phyloP scores from a whole-genome alignment of 2,888 invertebrate species.

The Pediacus dermestoides region DNA sequence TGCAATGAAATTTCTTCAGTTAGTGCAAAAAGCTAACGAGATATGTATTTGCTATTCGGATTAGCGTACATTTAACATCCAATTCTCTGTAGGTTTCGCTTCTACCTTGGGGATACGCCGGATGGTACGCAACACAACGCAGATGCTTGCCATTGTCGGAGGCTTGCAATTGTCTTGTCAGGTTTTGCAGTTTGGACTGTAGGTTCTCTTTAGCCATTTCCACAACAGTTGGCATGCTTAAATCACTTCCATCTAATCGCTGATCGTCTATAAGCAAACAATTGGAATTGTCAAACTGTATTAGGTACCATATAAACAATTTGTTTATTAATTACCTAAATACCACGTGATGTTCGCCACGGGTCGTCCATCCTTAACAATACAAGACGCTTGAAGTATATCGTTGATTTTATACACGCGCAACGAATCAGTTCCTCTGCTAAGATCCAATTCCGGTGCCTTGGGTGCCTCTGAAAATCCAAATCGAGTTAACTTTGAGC shows the following conservation, averaged over 20 bases:
- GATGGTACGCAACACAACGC: slow-evolving; percentile 66
- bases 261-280: slow-evolving; percentile 55
- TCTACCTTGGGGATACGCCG: slow-evolving; percentile 50
- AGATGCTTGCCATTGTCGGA: slow-evolving; percentile 64
- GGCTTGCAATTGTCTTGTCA: slow-evolving; percentile 59
- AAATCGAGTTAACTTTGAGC: background rate
- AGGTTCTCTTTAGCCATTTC: slow-evolving; percentile 57
- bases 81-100: slow-evolving; percentile 51
- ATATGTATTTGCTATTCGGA: background rate
- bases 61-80: slow-evolving; percentile 57
- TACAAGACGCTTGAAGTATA: slow-evolving; percentile 62
- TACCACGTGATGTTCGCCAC: slow-evolving; percentile 74
- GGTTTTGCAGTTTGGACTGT: slow-evolving; percentile 62
- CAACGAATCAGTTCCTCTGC: slow-evolving; percentile 45
- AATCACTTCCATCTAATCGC: slow-evolving; percentile 52
- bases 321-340: slow-evolving; percentile 51
- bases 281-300: background rate
- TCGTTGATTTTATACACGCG: slow-evolving; percentile 59
- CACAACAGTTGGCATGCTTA: slow-evolving; percentile 55
- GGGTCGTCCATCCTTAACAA: slow-evolving; percentile 67
- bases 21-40: background rate
- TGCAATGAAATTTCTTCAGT: slow-evolving; percentile 36
- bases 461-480: slow-evolving; percentile 51
- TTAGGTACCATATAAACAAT: background rate
- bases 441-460: slow-evolving; percentile 50